These are phyloP conservation scores for Eremophila alpestris DNA, from an alignment of 2,797 vertebrate species.

Conservation along the genomic window DNA sequence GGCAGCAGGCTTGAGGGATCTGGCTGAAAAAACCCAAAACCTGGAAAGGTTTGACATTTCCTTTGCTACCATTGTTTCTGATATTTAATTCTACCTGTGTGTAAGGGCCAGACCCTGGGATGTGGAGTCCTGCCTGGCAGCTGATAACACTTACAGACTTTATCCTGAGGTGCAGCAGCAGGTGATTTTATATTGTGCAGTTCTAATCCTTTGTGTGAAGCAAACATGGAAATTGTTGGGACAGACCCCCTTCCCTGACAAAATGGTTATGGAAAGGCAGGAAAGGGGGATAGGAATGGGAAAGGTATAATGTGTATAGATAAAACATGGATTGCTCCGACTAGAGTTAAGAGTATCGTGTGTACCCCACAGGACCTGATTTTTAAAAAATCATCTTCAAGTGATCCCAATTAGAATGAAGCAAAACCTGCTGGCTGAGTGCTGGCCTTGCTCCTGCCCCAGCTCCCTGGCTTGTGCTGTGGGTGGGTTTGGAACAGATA, in stretches of 20 bases:
- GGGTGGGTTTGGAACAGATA: neutral
- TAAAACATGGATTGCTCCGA: neutral
- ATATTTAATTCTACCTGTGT: neutral
- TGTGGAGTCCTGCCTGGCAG: neutral
- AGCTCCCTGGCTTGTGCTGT: neutral
- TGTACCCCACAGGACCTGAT: neutral
- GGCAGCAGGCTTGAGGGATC: conserved; percentile 2
- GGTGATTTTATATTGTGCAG: neutral
- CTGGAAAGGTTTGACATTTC: neutral
- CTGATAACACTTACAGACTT: neutral
- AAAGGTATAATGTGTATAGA: neutral
- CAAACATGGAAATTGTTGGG: neutral
- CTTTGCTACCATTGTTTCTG: neutral
- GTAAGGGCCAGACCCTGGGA: neutral
- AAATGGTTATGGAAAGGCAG: neutral
- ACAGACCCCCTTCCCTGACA: neutral
- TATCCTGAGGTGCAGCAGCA: neutral
- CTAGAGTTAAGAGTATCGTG: neutral
- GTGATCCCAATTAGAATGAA: neutral
- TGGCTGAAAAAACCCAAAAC: neutral
- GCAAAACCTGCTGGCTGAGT: neutral
- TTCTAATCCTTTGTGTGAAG: neutral
- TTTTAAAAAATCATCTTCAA: neutral
- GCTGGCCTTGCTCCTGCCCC: neutral
- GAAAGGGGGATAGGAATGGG: neutral